phyloP scores from a whole-genome alignment of 2,888 invertebrate genomes.

The Ochlodes sylvanus region DNA sequence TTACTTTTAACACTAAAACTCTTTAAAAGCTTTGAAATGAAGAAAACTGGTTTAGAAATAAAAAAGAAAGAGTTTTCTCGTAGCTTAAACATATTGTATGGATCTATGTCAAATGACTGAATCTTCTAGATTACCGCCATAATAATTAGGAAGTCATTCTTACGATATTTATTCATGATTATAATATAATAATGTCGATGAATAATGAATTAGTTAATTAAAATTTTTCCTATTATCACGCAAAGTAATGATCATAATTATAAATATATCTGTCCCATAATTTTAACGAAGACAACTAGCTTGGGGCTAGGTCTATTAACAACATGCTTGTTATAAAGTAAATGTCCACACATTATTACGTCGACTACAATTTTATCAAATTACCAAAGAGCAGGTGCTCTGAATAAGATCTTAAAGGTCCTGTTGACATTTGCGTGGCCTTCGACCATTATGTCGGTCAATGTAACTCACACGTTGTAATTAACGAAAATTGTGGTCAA shows the following conservation, averaged over 20 bases:
- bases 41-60: no score
- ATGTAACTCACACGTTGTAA: constrained; percentile 53
- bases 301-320: neutral
- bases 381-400: constrained; percentile 57
- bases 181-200: no score
- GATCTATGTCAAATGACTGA: no score
- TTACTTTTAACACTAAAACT: no score
- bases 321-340: neutral
- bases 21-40: no score
- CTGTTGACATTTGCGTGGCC: constrained; percentile 76
- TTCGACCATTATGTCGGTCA: constrained; percentile 69
- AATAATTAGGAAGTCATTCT: no score
- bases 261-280: neutral
- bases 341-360: constrained; percentile 12
- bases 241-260: neutral
- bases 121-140: no score
- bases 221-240: no score
- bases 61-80: no score
- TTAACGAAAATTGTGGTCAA: constrained; percentile 33
- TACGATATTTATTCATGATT: no score
- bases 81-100: no score
- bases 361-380: constrained; percentile 46
- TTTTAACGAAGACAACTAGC: neutral
- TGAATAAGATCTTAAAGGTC: constrained; percentile 74
- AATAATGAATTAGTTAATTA: no score